These are phyloP conservation scores for Sisor rabdophorus DNA, from an alignment of 2,113 vertebrate genomes.

Conservation along the genomic window DNA sequence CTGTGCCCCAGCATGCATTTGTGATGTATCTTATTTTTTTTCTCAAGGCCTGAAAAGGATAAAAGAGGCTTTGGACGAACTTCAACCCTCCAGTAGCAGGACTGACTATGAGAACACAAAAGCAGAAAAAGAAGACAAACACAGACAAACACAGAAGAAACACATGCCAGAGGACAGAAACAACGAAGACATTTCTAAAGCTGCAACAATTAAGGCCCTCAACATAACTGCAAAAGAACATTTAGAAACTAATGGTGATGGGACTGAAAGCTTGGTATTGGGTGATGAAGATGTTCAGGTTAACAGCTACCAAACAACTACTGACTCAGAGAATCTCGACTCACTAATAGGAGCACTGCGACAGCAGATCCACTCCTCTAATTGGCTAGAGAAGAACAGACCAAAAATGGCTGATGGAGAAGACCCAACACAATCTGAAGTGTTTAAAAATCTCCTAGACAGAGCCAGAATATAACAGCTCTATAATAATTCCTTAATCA, in stretches of 20 bases:
- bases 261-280: slow-evolving; percentile 45
- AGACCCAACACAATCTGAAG: slow-evolving; percentile 78
- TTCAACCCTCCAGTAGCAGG: slow-evolving; percentile 52
- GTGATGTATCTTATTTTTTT: neutral
- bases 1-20: neutral
- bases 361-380: slow-evolving; percentile 75
- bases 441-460: slow-evolving; percentile 78
- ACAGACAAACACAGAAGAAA: slow-evolving; percentile 47
- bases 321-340: slow-evolving; percentile 61
- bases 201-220: slow-evolving; percentile 38
- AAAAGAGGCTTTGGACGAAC: slow-evolving; percentile 73
- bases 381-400: slow-evolving; percentile 80
- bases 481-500: too few relatives aligned
- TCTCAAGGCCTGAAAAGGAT: slow-evolving; percentile 82
- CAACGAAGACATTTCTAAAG: slow-evolving; percentile 55
- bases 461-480: slow-evolving; percentile 67
- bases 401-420: slow-evolving; percentile 75
- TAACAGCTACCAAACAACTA: slow-evolving; percentile 62
- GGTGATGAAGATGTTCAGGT: slow-evolving; percentile 65
- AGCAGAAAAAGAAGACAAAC: slow-evolving; percentile 10
- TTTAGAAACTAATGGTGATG: slow-evolving; percentile 58
- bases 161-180: slow-evolving; percentile 55
- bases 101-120: slow-evolving; percentile 43
- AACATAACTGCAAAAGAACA: slow-evolving; percentile 55
- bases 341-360: slow-evolving; percentile 74